Conservation (phyloP, 2,113 vertebrate species). For the Gambusia holbrooki region DNA sequence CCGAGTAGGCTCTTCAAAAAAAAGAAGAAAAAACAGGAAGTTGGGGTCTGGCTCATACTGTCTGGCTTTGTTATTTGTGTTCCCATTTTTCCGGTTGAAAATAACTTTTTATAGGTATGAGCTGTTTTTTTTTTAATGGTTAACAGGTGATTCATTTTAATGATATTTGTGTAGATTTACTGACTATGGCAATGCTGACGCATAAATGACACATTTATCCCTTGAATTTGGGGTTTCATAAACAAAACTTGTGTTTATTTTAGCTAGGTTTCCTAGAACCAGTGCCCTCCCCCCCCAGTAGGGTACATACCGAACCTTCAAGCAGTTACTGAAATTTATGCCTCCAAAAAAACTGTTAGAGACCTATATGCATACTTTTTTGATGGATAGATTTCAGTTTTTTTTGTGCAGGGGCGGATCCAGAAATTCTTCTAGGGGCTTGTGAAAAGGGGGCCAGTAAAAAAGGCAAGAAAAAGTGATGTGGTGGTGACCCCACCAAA, state of each 20-base stretch:
- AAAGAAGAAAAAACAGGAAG: constrained; percentile 46
- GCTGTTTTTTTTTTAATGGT: not conserved
- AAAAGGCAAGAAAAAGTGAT: too few relatives aligned
- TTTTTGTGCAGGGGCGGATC: not conserved
- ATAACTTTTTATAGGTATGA: not conserved
- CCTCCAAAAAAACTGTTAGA: not conserved
- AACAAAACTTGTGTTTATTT: constrained; percentile 64
- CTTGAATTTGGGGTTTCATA: constrained; percentile 41
- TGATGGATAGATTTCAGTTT: not conserved
- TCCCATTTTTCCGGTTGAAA: not conserved
- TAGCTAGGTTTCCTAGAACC: constrained; percentile 18
- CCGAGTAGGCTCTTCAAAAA: constrained; percentile 13
- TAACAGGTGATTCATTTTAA: not conserved
- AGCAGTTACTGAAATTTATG: constrained; percentile 15
- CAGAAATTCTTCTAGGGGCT: not conserved
- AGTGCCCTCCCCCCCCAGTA: not conserved
- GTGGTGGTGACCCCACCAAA: not conserved
- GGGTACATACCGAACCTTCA: constrained; percentile 1
- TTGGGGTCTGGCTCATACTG: constrained; percentile 28
- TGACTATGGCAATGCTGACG: not conserved
- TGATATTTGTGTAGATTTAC: constrained; percentile 18
- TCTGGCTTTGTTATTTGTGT: constrained; percentile 30
- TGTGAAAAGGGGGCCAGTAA: too few relatives aligned
- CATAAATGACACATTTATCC: constrained; percentile 31
- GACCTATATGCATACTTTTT: not conserved